A percentile compares a stretch with the other conserved stretches of the same genome.
Conservation (phyloP, 2,797 vertebrate species). For the Chaenodraco wilsoni region DNA sequence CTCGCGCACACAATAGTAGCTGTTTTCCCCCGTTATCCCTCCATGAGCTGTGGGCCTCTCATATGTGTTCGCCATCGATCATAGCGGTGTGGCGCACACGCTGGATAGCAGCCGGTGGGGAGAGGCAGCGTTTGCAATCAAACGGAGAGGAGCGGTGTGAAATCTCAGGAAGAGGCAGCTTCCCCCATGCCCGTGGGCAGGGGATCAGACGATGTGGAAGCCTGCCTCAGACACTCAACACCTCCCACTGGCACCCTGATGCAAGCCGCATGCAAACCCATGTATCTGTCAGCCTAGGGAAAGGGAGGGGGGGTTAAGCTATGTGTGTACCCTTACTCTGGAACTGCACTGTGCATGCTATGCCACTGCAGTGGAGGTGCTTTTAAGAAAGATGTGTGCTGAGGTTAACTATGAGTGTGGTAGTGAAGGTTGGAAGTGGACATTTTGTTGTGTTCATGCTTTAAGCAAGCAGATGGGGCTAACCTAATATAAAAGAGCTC, state of each 20-base stretch:
- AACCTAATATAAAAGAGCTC: constrained; percentile 46
- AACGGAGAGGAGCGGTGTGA: constrained; percentile 84
- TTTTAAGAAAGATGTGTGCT: constrained; percentile 51
- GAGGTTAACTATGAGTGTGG: constrained; percentile 53
- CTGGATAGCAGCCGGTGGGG: constrained; percentile 76
- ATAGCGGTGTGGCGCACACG: constrained; percentile 67
- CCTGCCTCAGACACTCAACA: constrained; percentile 84
- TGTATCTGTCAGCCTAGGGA: constrained; percentile 73
- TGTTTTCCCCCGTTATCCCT: constrained; percentile 60
- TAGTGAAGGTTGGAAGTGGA: constrained; percentile 50
- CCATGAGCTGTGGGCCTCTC: constrained; percentile 72
- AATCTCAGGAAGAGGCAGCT: constrained; percentile 85
- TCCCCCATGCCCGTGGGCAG: constrained; percentile 83
- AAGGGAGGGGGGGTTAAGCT: constrained; percentile 66
- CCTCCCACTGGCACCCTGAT: constrained; percentile 86
- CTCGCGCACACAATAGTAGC: constrained; percentile 53
- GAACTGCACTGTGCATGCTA: constrained; percentile 65
- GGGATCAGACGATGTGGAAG: constrained; percentile 86
- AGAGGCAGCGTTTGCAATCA: constrained; percentile 84
- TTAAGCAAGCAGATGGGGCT: constrained; percentile 55
- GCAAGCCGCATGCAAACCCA: constrained; percentile 87
- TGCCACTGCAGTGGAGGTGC: constrained; percentile 58
- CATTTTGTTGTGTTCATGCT: constrained; percentile 42
- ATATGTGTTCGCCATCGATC: constrained; percentile 81
- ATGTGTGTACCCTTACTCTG: constrained; percentile 67